A percentile compares a stretch with the other conserved stretches of the same genome.
Evolutionary conservation across 2,797 vertebrate genomes (phyloP).

Genomic region (Dipus sagitta): DNA sequence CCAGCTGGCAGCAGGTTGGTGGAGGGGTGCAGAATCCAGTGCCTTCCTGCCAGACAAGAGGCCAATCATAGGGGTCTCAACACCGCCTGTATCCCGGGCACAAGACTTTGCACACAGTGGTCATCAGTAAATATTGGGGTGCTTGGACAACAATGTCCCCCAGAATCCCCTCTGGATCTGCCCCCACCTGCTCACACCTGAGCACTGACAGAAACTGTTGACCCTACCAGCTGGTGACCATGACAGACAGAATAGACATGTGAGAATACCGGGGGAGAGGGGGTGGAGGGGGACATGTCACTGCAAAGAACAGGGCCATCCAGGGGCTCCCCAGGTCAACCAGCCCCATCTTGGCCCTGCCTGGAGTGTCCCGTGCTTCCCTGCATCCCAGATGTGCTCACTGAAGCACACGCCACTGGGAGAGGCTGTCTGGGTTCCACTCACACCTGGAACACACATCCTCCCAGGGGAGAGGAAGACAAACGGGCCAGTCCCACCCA

Average conservation of each 20-base stretch:
- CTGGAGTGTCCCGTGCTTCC: background rate
- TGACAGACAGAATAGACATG: background rate
- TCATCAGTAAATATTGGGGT: fast-evolving
- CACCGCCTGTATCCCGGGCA: fast-evolving
- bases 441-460: fast-evolving
- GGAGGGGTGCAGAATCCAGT: background rate
- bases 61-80: background rate
- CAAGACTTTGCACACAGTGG: background rate
- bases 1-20: background rate
- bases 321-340: background rate
- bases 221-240: background rate
- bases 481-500: background rate
- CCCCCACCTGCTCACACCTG: background rate
- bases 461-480: background rate
- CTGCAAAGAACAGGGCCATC: background rate
- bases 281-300: fast-evolving
- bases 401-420: background rate
- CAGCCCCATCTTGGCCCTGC: background rate
- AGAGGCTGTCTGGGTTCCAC: background rate
- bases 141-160: background rate
- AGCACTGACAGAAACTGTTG: background rate
- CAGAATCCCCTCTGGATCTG: background rate
- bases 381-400: no score
- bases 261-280: background rate
- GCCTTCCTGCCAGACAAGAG: background rate